These are phyloP conservation scores for Hydrophis major DNA, from an alignment of 2,797 vertebrate species.

Conservation along the genomic window DNA sequence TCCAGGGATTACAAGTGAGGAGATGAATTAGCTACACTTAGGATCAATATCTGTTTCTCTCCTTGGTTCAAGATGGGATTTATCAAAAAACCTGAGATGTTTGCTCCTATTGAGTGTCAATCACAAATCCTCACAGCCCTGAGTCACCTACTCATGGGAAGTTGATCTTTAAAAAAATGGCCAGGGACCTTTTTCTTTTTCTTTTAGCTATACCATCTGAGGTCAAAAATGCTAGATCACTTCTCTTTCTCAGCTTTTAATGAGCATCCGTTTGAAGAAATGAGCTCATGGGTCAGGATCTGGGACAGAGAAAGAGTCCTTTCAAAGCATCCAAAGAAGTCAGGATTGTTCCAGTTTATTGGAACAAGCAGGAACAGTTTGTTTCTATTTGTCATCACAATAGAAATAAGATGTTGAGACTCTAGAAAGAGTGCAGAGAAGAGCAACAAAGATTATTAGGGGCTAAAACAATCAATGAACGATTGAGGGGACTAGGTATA, in stretches of 20 bases:
- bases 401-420: no score
- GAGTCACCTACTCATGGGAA: slow-evolving; percentile 76
- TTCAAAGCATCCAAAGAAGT: slow-evolving; percentile 40
- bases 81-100: slow-evolving; percentile 85
- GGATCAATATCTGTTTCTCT: slow-evolving; percentile 94
- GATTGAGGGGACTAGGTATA: no score
- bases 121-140: slow-evolving; percentile 80
- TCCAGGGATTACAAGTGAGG: slow-evolving; percentile 88
- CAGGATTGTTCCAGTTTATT: neutral
- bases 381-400: no score
- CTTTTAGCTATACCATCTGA: slow-evolving; percentile 72
- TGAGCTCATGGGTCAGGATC: slow-evolving; percentile 67
- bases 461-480: no score
- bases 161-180: slow-evolving; percentile 75
- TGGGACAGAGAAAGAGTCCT: slow-evolving; percentile 46
- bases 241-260: slow-evolving; percentile 72
- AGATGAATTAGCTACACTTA: slow-evolving; percentile 96
- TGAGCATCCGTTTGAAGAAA: slow-evolving; percentile 60
- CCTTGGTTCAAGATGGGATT: slow-evolving; percentile 91
- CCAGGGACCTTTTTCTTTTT: slow-evolving; percentile 71
- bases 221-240: slow-evolving; percentile 71
- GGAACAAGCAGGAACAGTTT: no score
- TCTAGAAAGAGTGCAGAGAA: no score
- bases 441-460: no score
- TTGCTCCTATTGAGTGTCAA: slow-evolving; percentile 88